A percentile compares a stretch with the other conserved stretches of the same genome.
These are phyloP conservation scores for Urosaurus nigricauda DNA, from an alignment of 2,797 vertebrate species.

Conservation along the genomic window DNA sequence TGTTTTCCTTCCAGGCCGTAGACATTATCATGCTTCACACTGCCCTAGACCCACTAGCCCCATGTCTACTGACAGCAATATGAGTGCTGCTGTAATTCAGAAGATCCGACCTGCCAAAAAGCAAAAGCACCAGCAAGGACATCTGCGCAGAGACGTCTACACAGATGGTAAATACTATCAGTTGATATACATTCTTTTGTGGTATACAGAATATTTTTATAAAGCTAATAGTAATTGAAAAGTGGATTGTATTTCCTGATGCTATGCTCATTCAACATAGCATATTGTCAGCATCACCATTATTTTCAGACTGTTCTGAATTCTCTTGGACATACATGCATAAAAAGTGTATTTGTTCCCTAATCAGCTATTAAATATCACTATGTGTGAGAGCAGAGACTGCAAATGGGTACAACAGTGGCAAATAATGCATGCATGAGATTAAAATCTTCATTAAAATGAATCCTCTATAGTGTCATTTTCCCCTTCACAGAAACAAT, in stretches of 20 bases:
- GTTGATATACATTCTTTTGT: slow-evolving; percentile 29
- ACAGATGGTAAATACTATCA: slow-evolving; percentile 88
- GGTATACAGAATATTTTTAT: slow-evolving; percentile 39
- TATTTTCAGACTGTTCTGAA: slow-evolving; percentile 58
- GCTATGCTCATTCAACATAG: slow-evolving; percentile 54
- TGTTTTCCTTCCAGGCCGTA: slow-evolving; percentile 83
- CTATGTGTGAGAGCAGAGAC: slow-evolving; percentile 69
- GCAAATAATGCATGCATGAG: slow-evolving; percentile 57
- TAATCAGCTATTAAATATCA: slow-evolving; percentile 65
- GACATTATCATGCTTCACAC: slow-evolving; percentile 91
- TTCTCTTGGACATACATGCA: slow-evolving; percentile 56
- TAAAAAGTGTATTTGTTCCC: slow-evolving; percentile 65
- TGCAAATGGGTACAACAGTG: slow-evolving; percentile 55
- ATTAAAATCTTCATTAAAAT: slow-evolving; percentile 54
- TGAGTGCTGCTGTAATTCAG: slow-evolving; percentile 94
- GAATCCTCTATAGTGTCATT: slow-evolving; percentile 52
- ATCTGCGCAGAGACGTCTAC: slow-evolving; percentile 92
- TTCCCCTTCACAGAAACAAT: slow-evolving; percentile 30
- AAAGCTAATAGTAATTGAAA: slow-evolving; percentile 58
- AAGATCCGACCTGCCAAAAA: slow-evolving; percentile 94
- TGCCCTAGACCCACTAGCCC: slow-evolving; percentile 94
- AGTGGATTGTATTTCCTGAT: slow-evolving; percentile 61
- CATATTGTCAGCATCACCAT: slow-evolving; percentile 53
- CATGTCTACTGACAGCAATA: slow-evolving; percentile 95
- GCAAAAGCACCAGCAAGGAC: slow-evolving; percentile 92